Evolutionary conservation across 1,140 invertebrate species (phyloP).

Genomic region (Agrypnia vestita): DNA sequence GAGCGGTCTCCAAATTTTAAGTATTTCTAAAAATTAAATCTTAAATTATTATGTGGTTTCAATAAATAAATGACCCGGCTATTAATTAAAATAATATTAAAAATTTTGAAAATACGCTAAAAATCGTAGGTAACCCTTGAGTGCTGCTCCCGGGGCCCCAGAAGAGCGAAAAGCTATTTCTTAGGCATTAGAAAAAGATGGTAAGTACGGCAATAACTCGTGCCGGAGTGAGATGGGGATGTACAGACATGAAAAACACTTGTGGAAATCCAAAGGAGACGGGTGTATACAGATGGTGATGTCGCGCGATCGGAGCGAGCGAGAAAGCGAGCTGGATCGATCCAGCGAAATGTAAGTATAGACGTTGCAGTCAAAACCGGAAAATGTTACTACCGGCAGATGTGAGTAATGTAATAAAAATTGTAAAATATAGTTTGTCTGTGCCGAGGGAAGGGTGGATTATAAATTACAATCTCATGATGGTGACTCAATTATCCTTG

Average conservation of each 20-base stretch:
- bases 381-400: too few relatives aligned
- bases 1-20: too few relatives aligned
- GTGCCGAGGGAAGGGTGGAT: too few relatives aligned
- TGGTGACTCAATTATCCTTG: too few relatives aligned
- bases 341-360: constrained; percentile 13
- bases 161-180: constrained; percentile 10
- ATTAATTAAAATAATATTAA: neutral
- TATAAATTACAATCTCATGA: too few relatives aligned
- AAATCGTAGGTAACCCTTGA: constrained; percentile 16
- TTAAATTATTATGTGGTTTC: too few relatives aligned
- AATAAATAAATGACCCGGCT: too few relatives aligned
- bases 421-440: too few relatives aligned
- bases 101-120: neutral
- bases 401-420: too few relatives aligned
- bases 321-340: constrained; percentile 16
- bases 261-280: constrained; percentile 20
- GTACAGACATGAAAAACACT: constrained; percentile 24
- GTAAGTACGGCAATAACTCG: neutral
- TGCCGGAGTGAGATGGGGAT: neutral
- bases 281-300: neutral
- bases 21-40: too few relatives aligned
- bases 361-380: neutral
- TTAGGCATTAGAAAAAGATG: neutral
- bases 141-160: neutral
- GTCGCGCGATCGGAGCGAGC: neutral